Evolutionary conservation across 1,140 invertebrate genomes (phyloP), one percentile per base, ranked within the genome.

Genomic region (Anoplophora glabripennis): DNA sequence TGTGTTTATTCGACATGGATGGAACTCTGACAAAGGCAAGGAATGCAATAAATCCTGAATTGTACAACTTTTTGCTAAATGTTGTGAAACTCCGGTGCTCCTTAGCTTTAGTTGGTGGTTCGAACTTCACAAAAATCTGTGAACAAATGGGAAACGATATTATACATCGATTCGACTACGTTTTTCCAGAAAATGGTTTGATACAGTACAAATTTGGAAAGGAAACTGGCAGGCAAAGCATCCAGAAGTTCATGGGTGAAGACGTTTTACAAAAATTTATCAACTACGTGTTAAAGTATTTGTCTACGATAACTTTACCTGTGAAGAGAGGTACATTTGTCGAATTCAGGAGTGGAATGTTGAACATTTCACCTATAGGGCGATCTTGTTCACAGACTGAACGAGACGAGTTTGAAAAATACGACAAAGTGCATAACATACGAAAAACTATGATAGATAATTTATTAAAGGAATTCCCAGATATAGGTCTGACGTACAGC

Each of bases 121-220:
- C 98, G 0, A 96, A 99, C 78, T 80, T 98, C 52, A 77, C 71
- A 1, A 99, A 99, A 81, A 95, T 99, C 65, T 81, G 86, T 17
- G 93, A 97, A 77, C 97, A 99, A 77, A 84, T 99, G 78, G 89
- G 87, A 10, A 76, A 83, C 38, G 78, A 87, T 69, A 84, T 92
- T 18, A 78, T 89, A 3, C 76, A 87, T 14, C 83, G 88, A 58
- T 98, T 91, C 75, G 89, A 97, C 64, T 98, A 95, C 76, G 84
- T 99, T 9, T 99, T 99, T 79, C 86, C 93, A 40, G 97, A 99
- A 80, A 99, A 99, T 84, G 97, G 97, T 3, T 76, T 99, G 7
- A 84, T 98, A 40, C 87, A 92, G 36, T 96, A 87, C 66, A 86
- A 89, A 66, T 79, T 88, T 67, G 90, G 89, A 0, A 77, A 86